Conservation (phyloP, 2,888 invertebrate genomes). For the Orgyia antiqua region DNA sequence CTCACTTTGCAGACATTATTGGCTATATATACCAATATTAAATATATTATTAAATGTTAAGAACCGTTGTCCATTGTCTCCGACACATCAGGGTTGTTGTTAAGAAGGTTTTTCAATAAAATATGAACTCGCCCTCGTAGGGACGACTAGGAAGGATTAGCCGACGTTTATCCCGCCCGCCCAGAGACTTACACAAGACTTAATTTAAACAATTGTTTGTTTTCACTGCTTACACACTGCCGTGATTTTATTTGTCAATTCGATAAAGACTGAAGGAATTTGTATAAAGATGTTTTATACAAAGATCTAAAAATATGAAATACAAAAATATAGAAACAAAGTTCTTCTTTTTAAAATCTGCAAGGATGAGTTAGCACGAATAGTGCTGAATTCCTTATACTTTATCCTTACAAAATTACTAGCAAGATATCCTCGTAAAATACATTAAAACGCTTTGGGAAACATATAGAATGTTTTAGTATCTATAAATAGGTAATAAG, state of each 20-base stretch:
- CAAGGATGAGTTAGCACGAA: too few relatives aligned
- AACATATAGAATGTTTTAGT: constrained; percentile 10
- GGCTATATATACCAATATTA: too few relatives aligned
- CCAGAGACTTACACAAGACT: constrained; percentile 22
- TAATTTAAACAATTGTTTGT: constrained; percentile 31
- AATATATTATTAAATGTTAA: too few relatives aligned
- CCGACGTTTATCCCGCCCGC: constrained; percentile 29
- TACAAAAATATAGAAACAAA: too few relatives aligned
- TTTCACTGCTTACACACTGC: constrained; percentile 19
- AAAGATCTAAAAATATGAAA: too few relatives aligned
- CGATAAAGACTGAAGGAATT: too few relatives aligned
- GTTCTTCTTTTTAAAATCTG: too few relatives aligned
- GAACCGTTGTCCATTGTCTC: constrained; percentile 20
- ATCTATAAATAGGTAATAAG: constrained; percentile 17
- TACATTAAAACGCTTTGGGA: constrained; percentile 2
- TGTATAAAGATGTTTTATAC: too few relatives aligned
- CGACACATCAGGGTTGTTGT: constrained; percentile 23
- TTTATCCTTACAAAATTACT: too few relatives aligned
- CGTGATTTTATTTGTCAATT: constrained; percentile 13
- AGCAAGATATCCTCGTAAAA: too few relatives aligned
- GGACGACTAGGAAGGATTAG: constrained; percentile 27
- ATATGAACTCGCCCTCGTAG: constrained; percentile 31
- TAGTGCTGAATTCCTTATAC: too few relatives aligned
- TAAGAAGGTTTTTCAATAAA: constrained; percentile 33
- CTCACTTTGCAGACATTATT: too few relatives aligned